phyloP scores from a whole-genome alignment of 2,888 invertebrate genomes.

The Minunthozetes semirufus region DNA sequence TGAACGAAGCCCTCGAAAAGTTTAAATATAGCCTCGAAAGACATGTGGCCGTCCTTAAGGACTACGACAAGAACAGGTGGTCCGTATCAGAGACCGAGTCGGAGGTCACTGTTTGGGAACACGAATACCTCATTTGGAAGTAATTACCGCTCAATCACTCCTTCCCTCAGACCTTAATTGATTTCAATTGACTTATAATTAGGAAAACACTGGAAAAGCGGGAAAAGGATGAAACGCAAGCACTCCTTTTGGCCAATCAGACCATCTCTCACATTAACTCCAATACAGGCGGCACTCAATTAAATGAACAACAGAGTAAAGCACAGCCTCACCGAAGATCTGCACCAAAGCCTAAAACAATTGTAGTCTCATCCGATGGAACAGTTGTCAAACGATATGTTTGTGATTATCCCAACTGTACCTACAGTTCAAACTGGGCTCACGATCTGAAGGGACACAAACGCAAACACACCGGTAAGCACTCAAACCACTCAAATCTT shows the following conservation, averaged over 20 bases:
- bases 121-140: conserved; percentile 17
- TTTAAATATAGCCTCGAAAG: conserved; percentile 20
- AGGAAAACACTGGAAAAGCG: conserved; percentile 12
- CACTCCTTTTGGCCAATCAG: not conserved
- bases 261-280: not conserved
- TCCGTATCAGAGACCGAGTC: not conserved
- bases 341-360: not conserved
- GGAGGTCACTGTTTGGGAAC: conserved; percentile 16
- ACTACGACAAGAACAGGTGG: conserved; percentile 18
- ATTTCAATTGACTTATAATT: not conserved
- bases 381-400: conserved; percentile 3
- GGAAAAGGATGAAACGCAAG: conserved; percentile 3
- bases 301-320: not conserved
- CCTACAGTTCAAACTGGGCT: conserved; percentile 12
- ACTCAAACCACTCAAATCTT: too few species aligned
- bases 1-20: conserved; percentile 25
- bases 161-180: too few species aligned
- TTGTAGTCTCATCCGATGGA: not conserved
- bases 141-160: too few species aligned
- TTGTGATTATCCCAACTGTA: conserved; percentile 24
- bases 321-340: not conserved
- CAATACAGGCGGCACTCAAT: not conserved
- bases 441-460: conserved; percentile 26
- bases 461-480: conserved; percentile 23
- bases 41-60: not conserved